Conservation (phyloP, 2,113 vertebrate genomes). For the Epinephelus lanceolatus region DNA sequence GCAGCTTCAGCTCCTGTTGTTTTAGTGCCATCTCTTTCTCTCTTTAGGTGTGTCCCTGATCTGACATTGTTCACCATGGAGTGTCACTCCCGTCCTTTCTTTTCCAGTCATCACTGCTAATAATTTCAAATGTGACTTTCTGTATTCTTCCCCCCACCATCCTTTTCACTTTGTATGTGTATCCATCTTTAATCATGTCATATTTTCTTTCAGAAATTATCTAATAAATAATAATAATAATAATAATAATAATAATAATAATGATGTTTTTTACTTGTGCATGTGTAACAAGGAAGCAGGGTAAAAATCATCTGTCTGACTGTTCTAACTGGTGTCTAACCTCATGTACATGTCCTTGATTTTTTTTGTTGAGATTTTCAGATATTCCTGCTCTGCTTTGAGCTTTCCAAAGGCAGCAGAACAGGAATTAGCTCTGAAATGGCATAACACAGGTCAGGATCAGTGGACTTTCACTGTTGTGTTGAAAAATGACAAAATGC, state of each 20-base stretch:
- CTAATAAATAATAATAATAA: not conserved
- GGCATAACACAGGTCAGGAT: slow-evolving; percentile 31
- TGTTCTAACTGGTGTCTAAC: slow-evolving; percentile 10
- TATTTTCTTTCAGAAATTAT: slow-evolving; percentile 59
- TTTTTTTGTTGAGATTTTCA: slow-evolving; percentile 1
- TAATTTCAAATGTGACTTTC: not conserved
- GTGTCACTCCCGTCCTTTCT: slow-evolving; percentile 35
- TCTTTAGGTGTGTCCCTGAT: slow-evolving; percentile 40
- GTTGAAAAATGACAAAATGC: not conserved
- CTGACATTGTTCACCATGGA: slow-evolving; percentile 16
- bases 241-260: not conserved
- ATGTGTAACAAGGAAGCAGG: slow-evolving; percentile 18
- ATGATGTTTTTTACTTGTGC: not conserved
- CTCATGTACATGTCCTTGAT: slow-evolving; percentile 32
- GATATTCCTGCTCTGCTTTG: slow-evolving; percentile 42
- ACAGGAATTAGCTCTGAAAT: slow-evolving; percentile 3
- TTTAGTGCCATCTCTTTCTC: slow-evolving; percentile 29
- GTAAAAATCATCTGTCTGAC: slow-evolving; percentile 38
- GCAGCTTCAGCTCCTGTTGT: slow-evolving; percentile 55
- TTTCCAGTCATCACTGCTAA: slow-evolving; percentile 19
- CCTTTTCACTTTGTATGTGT: slow-evolving; percentile 16
- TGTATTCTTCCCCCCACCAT: not conserved
- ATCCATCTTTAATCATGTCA: slow-evolving; percentile 48
- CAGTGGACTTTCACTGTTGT: not conserved
- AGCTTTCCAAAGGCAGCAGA: not conserved